phyloP scores from a whole-genome alignment of 2,797 vertebrate genomes.

The Prionace glauca region DNA sequence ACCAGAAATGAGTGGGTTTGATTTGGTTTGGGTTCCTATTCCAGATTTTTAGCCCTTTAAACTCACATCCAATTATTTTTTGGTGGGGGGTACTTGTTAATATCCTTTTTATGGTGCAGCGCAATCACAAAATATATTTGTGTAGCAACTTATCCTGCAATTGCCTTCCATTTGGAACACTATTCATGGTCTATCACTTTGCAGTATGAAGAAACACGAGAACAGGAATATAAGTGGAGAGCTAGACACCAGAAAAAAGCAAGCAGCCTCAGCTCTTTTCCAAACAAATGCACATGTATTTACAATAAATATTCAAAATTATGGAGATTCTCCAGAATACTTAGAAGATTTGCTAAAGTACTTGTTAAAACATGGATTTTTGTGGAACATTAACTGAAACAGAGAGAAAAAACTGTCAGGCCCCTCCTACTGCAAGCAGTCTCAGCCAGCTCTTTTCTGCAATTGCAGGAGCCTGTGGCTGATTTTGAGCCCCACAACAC shows the following conservation, averaged over 20 bases:
- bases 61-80: background rate
- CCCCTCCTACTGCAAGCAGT: too few relatives aligned
- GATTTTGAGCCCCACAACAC: too few relatives aligned
- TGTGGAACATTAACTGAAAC: background rate
- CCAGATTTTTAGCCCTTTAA: background rate
- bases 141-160: background rate
- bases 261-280: background rate
- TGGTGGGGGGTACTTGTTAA: background rate
- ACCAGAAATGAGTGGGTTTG: background rate
- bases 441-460: too few relatives aligned
- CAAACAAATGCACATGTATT: background rate
- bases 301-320: background rate
- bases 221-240: background rate
- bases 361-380: background rate
- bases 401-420: too few relatives aligned
- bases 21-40: background rate
- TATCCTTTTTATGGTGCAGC: background rate
- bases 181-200: background rate
- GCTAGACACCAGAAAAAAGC: background rate
- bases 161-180: background rate
- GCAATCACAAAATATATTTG: background rate
- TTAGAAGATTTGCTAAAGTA: background rate
- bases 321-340: background rate
- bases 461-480: too few relatives aligned
- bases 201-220: background rate